Evolutionary conservation across 1,140 invertebrate species (phyloP).

Genomic region (Cepaea nemoralis): DNA sequence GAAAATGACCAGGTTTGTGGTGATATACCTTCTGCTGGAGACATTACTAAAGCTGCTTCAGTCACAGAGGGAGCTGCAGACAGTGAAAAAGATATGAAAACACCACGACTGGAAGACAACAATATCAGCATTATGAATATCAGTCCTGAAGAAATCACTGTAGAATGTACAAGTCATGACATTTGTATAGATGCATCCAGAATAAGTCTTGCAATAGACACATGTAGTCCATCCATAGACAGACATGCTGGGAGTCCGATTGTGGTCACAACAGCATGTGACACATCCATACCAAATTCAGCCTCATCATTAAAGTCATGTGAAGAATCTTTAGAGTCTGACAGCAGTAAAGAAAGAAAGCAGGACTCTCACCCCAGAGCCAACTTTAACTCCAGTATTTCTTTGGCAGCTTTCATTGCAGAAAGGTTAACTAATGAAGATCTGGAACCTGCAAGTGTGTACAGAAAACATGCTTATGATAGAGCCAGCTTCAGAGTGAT

Average conservation of each 20-base stretch:
- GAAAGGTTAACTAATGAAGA: constrained; percentile 18
- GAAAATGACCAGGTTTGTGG: not conserved
- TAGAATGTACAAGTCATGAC: not conserved
- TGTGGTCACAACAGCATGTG: no score
- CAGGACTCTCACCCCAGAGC: not conserved
- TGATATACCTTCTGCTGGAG: not conserved
- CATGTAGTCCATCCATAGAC: not conserved
- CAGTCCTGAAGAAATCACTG: not conserved
- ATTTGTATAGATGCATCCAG: not conserved
- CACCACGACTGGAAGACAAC: no score
- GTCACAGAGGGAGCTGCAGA: not conserved
- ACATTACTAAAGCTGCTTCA: not conserved
- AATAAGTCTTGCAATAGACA: not conserved
- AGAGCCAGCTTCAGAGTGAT: not conserved
- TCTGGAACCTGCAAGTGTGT: not conserved
- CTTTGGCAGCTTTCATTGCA: constrained; percentile 17
- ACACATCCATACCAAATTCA: not conserved
- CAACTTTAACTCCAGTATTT: not conserved
- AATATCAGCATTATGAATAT: not conserved
- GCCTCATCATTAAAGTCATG: not conserved
- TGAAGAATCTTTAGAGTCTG: not conserved
- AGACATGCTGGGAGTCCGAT: not conserved
- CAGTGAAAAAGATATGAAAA: not conserved
- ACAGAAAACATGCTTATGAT: not conserved
- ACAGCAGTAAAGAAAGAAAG: not conserved